Base-by-base conservation (phyloP, 2,113 vertebrate species). In the Plectropomus leopardus region DNA sequence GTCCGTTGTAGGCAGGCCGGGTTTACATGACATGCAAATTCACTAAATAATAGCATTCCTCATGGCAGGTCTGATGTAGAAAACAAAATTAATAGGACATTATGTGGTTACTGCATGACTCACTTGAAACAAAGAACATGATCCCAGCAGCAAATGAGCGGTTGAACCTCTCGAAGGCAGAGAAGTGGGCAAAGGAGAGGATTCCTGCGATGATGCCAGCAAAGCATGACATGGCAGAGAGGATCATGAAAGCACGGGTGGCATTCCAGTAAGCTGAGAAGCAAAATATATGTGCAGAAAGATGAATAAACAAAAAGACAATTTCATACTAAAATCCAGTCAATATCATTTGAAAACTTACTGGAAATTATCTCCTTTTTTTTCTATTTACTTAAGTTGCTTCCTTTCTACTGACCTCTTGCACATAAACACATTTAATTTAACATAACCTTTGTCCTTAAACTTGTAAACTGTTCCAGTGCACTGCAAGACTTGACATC, bases 181-280 rank as follows among this genome's bases (percentile, higher is more conserved):
- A 95, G 82, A 97, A 96, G 84, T 97, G 96, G 19, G 95, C 93
- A 2, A 97, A 98, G 77, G 97, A 96, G 48, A 97, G 93, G 87
- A 96, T 96, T 48, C 96, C 97, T 15, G 95, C 91, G 51, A 97
- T 92, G 92, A 98, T 95, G 70, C 97, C 96, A 0, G 95, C 93
- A 24, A 96, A 96, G 88, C 97, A 97, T 0, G 95, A 95, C 94
- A 97, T 94, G 55, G 96, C 94, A 0, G 97, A 96, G 65, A 97
- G 94, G 92, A 98, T 97, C 97, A 97, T 98, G 92, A 97, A 97
- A 64, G 96, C 97, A 5, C 97, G 94, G 3, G 96, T 97, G 59
- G 97, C 96, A 4, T 97, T 98, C 97, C 96, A 97, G 86, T 97
- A 98, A 0, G 96, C 97, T 97, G 78, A 47, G 64, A 54, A 63